Evolutionary conservation across 23 tunicate species (phyloP).

Genomic region (Corella eumyota): DNA sequence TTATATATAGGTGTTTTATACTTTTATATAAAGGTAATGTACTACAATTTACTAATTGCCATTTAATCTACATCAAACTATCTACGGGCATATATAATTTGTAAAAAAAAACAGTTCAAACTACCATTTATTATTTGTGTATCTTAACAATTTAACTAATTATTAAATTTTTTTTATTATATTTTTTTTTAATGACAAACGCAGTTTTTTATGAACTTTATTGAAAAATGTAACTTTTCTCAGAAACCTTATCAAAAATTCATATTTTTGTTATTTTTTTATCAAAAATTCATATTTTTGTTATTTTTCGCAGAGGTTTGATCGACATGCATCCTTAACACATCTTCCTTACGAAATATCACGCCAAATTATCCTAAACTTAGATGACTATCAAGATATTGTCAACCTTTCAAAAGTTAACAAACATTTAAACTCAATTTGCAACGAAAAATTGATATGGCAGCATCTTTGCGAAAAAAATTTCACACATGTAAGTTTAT

Average conservation of each 20-base stretch:
- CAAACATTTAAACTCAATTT: slow-evolving; percentile 25
- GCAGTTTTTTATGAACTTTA: too few relatives aligned
- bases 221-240: too few relatives aligned
- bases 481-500: slow-evolving; percentile 46
- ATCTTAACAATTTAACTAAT: too few relatives aligned
- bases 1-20: neutral
- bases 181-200: too few relatives aligned
- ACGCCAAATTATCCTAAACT: slow-evolving; percentile 20
- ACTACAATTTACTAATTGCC: too few relatives aligned
- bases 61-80: too few relatives aligned
- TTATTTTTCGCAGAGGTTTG: slow-evolving; percentile 44
- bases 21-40: too few relatives aligned
- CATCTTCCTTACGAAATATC: slow-evolving; percentile 62
- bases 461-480: slow-evolving; percentile 25
- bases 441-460: slow-evolving; percentile 44
- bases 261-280: neutral
- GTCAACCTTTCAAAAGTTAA: slow-evolving; percentile 52
- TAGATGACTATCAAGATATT: slow-evolving; percentile 46
- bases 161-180: too few relatives aligned
- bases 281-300: neutral
- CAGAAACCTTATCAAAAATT: too few relatives aligned
- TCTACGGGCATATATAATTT: too few relatives aligned
- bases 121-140: too few relatives aligned
- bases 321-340: slow-evolving; percentile 21
- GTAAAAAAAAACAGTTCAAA: too few relatives aligned